Evolutionary conservation across 2,113 vertebrate species (phyloP).

Genomic region (Phyllostomus discolor): DNA sequence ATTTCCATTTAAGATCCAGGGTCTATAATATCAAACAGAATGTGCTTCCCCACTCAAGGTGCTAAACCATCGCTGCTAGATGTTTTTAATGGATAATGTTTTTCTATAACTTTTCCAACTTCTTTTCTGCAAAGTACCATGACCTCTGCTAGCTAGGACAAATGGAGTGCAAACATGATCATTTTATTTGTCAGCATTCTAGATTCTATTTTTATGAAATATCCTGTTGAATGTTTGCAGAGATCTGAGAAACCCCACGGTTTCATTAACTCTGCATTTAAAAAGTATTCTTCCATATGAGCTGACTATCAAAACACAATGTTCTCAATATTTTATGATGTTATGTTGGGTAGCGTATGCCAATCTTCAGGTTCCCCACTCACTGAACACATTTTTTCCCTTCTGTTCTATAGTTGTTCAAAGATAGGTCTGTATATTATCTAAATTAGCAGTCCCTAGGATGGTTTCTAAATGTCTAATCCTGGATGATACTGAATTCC

Average conservation of each 20-base stretch:
- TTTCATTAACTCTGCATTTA: not conserved
- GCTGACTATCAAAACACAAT: not conserved
- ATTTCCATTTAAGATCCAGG: not conserved
- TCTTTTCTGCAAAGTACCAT: not conserved
- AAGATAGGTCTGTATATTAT: not conserved
- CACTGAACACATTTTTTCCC: not conserved
- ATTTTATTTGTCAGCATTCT: not conserved
- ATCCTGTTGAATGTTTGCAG: not conserved
- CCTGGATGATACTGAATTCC: not conserved
- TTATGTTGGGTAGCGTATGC: not conserved
- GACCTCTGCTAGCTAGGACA: not conserved
- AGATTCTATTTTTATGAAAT: not conserved
- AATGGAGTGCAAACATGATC: not conserved
- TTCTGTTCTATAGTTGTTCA: not conserved
- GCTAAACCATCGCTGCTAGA: not conserved
- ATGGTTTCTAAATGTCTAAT: not conserved
- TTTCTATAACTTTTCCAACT: not conserved
- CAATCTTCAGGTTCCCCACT: not conserved
- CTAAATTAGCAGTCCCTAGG: not conserved
- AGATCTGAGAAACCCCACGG: not conserved
- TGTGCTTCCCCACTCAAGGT: not conserved
- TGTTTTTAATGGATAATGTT: not conserved
- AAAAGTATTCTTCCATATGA: not conserved
- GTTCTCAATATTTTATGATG: not conserved
- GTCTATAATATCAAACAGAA: not conserved